Percentiles rank a stretch among this genome's conserved stretches.
Evolutionary conservation across 2,113 vertebrate genomes (phyloP).

Genomic region (Prionailurus bengalensis): DNA sequence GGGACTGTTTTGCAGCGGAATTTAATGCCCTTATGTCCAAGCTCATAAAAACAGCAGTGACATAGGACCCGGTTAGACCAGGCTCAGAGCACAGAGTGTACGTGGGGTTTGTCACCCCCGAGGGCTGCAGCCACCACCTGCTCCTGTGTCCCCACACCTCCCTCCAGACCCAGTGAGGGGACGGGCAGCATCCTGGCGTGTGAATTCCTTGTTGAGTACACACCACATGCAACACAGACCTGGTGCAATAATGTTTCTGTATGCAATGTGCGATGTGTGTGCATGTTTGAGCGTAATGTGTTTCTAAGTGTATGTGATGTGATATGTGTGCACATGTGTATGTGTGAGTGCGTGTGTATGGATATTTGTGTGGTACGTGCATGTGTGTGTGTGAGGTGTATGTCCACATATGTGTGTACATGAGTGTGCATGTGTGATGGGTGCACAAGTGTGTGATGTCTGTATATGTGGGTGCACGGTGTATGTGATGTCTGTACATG

Average conservation of each 20-base stretch:
- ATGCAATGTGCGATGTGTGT: not conserved
- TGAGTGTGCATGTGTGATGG: not conserved
- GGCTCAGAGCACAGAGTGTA: too few relatives aligned
- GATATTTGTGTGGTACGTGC: not conserved
- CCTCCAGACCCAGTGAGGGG: not conserved
- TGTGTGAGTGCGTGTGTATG: not conserved
- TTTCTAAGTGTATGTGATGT: not conserved
- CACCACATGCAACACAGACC: accelerated
- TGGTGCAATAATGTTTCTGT: not conserved
- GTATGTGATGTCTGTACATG: not conserved
- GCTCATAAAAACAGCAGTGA: not conserved
- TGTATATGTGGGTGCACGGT: not conserved
- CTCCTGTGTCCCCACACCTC: too few relatives aligned
- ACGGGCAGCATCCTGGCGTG: too few relatives aligned
- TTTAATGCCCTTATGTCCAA: not conserved
- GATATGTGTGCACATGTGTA: not conserved
- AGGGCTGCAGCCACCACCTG: accelerated
- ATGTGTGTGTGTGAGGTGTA: not conserved
- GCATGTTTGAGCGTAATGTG: not conserved
- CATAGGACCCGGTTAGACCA: accelerated
- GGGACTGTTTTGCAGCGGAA: not conserved
- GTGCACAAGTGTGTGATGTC: not conserved
- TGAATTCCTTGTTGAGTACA: not conserved
- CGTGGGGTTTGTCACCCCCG: too few relatives aligned
- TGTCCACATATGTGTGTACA: too few relatives aligned